phyloP scores from a whole-genome alignment of 2,113 vertebrate species.

The Equus przewalskii region DNA sequence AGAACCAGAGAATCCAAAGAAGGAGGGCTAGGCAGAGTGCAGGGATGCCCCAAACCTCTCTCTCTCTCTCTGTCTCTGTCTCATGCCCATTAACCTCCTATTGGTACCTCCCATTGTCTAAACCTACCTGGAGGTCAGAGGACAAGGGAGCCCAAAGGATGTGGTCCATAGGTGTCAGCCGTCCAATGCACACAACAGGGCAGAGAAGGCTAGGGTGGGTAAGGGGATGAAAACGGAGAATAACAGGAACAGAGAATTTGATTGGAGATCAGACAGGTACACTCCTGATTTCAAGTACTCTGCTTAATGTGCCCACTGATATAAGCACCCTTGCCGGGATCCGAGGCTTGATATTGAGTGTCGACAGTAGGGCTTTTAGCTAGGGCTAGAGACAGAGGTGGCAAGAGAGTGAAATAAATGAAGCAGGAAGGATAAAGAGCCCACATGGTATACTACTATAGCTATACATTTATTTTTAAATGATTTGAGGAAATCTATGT shows the following conservation, averaged over 20 bases:
- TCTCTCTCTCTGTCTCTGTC: too few species aligned
- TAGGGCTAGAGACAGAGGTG: neutral
- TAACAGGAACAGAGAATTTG: rapidly evolving
- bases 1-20: neutral
- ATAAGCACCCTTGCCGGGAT: neutral
- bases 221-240: rapidly evolving
- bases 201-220: neutral
- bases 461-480: neutral
- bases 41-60: neutral
- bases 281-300: neutral
- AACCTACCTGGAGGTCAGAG: too few species aligned
- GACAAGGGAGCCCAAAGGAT: too few species aligned
- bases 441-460: rapidly evolving
- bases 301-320: neutral
- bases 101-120: too few species aligned
- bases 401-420: too few species aligned
- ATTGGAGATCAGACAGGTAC: neutral
- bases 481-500: neutral
- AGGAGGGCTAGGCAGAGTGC: neutral
- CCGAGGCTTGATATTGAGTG: neutral
- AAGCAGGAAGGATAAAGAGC: neutral
- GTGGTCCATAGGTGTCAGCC: neutral
- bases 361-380: neutral
- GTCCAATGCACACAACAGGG: neutral
- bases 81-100: neutral